Base-by-base conservation (phyloP, 1,140 invertebrate genomes). In the Sminthurinus signatus region DNA sequence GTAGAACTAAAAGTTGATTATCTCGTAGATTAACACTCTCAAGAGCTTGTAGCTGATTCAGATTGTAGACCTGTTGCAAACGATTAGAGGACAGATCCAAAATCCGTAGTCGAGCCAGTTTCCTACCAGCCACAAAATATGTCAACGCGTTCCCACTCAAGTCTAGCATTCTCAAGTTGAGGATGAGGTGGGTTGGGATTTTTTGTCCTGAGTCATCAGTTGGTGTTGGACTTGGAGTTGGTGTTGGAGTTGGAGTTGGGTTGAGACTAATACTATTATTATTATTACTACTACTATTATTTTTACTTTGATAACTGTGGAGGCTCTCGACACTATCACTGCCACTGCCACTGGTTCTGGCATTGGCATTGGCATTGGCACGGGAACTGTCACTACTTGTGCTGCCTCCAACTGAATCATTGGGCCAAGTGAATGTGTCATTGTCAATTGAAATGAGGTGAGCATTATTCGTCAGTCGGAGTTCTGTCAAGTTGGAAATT, bases 41-140 rank as follows among this genome's bases (percentile, higher is more conserved):
- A 4, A 69, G 50, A 25, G 27, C 56, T 19, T 59, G 28, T 14
- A 69, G 46, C 27, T 31, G 50, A 48, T 44, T 44, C 29, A 69
- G 57, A 17, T 73, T 68, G 10, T 75, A 74, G 44, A 81, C 70
- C 48, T 67, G 70, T 46, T 59, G 67, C 12, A 82, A 64, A 12
- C 71, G 70, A 69, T 81, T 81, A n/a, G 75, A 72, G 8, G 76
- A 76, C 21, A 82, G 70, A 51, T 79, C 76, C 19, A 82, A 72
- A 56, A 75, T 75, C 25, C 72, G 69, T 19, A 81, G 67, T n/a
- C 71, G 65, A 12, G 56, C 17, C 15, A 80, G 64, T 17, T 50
- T 51, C 15, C 27, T 21, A 25, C 62, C 64, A 50, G 60, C 63
- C 29, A 60, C 60, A 60, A 69, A 69, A 56, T 66, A 64, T 39